Evolutionary conservation across 2,888 invertebrate species (phyloP).

Genomic region (Heliconius aoede): DNA sequence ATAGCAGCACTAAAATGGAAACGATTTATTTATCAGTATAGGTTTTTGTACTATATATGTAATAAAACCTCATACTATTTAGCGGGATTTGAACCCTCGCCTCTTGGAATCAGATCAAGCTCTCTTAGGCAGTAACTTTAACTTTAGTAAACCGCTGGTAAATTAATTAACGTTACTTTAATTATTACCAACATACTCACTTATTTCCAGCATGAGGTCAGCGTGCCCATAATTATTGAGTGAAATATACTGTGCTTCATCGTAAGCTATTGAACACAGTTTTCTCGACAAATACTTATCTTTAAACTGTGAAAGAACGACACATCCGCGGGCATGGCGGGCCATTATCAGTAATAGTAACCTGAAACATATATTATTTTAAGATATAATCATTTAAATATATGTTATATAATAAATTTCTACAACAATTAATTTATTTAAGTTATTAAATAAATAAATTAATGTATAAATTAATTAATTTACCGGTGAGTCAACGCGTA

Average conservation of each 20-base stretch:
- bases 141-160: too few relatives aligned
- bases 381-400: too few relatives aligned
- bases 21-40: neutral
- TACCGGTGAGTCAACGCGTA: constrained; percentile 50
- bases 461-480: too few relatives aligned
- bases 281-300: constrained; percentile 45
- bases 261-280: constrained; percentile 49
- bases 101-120: too few relatives aligned
- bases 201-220: constrained; percentile 62
- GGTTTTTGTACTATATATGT: neutral
- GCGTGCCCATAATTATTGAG: constrained; percentile 42
- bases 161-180: too few relatives aligned
- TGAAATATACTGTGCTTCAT: constrained; percentile 52
- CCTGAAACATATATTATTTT: constrained; percentile 36
- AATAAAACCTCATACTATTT: too few relatives aligned
- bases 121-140: too few relatives aligned
- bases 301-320: constrained; percentile 45
- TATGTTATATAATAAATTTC: too few relatives aligned
- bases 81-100: too few relatives aligned
- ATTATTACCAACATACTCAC: constrained; percentile 52
- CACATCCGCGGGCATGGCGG: constrained; percentile 47
- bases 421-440: too few relatives aligned
- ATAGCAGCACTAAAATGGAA: constrained; percentile 44
- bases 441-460: too few relatives aligned
- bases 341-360: constrained; percentile 49